Base-by-base conservation (phyloP, 2,888 invertebrate genomes). In the Tetranychus truncatus region DNA sequence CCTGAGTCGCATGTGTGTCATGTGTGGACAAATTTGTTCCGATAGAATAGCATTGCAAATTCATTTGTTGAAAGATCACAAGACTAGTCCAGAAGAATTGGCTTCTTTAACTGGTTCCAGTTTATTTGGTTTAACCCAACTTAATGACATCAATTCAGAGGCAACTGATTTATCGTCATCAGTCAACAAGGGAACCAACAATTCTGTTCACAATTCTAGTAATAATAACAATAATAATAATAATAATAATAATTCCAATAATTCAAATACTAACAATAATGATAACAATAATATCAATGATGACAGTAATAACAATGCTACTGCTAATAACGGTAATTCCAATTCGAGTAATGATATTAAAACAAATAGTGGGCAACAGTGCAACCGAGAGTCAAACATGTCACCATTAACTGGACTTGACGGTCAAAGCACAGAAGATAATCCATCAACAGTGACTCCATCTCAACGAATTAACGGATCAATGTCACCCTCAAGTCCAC, bases 11-110 rank as follows among this genome's bases (percentile, higher is more conserved):
- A 75, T 79, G 15, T 82, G 82, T 77, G 78, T 82, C 72, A 79
- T 83, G 45, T 85, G 84, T 79, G 82, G 82, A 69, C 80, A 82
- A 75, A 79, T 80, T 71, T 83, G 83, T 78, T 80, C 81, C 66
- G 83, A 83, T 78, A 81, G 82, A 74, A 80, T 82, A 72, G 81
- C 82, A 21, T 81, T 84, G 77, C 84, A 84, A 78, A 80, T 84
- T 21, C 85, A 85, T 80, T 81, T 84, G 79, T 82, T 84, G 76
- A 83, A 83, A 78, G 83, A 82, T 77, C 84, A 84, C 77, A 78
- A 77, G 72, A 77, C 77, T 66, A 74, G 78, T 46, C 75, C 77
- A 69, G 79, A 79, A 72, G 79, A 79, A 76, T 72, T 78, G 66
- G 77, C 76, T 46, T 74, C 11, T 55, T 55, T 55, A 55, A 55